These are phyloP conservation scores for Tetropium fuscum DNA, from an alignment of 2,888 invertebrate species.

Conservation along the genomic window DNA sequence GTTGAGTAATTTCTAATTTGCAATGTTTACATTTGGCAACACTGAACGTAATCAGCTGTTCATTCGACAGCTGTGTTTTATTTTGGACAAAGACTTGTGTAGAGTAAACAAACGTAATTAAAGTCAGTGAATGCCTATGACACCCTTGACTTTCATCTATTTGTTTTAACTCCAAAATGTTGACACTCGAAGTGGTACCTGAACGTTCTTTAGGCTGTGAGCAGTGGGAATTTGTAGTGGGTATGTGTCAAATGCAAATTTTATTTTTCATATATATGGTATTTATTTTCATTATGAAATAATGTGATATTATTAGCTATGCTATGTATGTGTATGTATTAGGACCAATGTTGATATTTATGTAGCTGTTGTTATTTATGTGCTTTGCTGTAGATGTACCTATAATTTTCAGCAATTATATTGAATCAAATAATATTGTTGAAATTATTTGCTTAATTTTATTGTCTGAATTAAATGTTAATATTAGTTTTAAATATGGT, in stretches of 20 bases:
- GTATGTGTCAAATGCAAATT: constrained; percentile 70
- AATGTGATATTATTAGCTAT: constrained; percentile 1
- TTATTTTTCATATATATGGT: constrained; percentile 29
- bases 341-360: background rate
- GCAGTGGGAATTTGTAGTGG: constrained; percentile 97
- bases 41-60: constrained; percentile 28
- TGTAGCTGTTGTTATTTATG: background rate
- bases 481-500: too few relatives aligned
- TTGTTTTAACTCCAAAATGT: constrained; percentile 73
- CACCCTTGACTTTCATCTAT: constrained; percentile 24
- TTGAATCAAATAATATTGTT: too few relatives aligned
- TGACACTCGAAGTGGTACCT: constrained; percentile 96
- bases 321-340: too few relatives aligned
- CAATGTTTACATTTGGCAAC: too few relatives aligned
- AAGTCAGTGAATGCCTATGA: constrained; percentile 26
- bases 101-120: constrained; percentile 38
- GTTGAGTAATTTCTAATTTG: too few relatives aligned
- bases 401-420: too few relatives aligned
- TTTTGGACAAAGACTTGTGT: constrained; percentile 43
- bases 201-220: constrained; percentile 96
- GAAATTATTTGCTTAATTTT: too few relatives aligned
- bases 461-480: too few relatives aligned
- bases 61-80: constrained; percentile 36
- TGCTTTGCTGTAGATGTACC: background rate
- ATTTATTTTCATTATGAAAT: constrained; percentile 26